Base-by-base conservation (phyloP, 1,140 invertebrate genomes). In the Bursaphelenchus mucronatus region DNA sequence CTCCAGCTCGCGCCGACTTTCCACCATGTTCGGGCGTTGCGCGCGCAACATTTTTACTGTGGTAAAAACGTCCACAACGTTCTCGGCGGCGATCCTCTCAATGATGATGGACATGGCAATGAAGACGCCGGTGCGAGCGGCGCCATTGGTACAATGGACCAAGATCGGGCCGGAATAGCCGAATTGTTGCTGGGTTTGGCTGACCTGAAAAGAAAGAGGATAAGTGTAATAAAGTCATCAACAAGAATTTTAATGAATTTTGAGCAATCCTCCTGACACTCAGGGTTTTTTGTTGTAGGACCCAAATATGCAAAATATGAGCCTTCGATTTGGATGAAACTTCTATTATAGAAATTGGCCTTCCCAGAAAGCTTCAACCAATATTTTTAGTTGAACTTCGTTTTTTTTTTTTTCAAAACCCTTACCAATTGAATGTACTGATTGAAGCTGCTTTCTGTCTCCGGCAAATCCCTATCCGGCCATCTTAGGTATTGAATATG, bases 401-500 rank as follows among this genome's bases (percentile, higher is more conserved):
- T n/a, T n/a, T n/a, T n/a, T n/a, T n/a, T n/a, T n/a, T n/a, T n/a
- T n/a, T n/a, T n/a, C n/a, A n/a, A n/a, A n/a, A n/a, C n/a, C n/a
- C 49, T 40, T 54, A 71, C 69, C 59, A 72, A 72, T 13, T 63
- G 51, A 45, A 78, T 64, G 67, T 85, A 85, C 54, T 85, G 83
- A 70, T 98, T 96, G 82, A 98, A 97, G 19, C 91, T 91, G 81
- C 98, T 94, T 1, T 92, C 94, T 43, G 90, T 92, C 81, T 97
- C 96, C 0, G 95, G 95, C 19, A 97, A 92, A 54, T 91, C 92
- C 81, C 94, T 91, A 82, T 98, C 94, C 0, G 95, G 94, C 95
- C 95, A 99, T 81, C 98, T 94, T 54, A 91, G 94, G 84, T 96
- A 98, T 82, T 98, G 94, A 86, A 99, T 98, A 83, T 98, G 95